Evolutionary conservation across 2,888 invertebrate genomes (phyloP), one percentile per base, ranked within the genome.

Genomic region (Andricus curvator): DNA sequence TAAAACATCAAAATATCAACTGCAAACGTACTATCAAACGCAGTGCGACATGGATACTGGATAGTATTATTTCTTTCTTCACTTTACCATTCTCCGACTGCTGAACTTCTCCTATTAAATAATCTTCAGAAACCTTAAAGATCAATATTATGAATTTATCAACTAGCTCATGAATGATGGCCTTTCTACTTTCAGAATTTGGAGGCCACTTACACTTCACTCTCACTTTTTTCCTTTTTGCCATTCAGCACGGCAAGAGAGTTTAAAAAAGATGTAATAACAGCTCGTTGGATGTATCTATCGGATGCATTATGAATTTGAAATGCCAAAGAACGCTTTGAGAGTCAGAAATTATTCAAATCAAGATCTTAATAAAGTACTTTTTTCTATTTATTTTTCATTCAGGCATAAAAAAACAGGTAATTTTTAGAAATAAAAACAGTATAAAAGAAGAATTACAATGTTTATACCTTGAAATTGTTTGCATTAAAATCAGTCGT

Each of bases 111-210:
- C 22, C n/a, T 20, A n/a, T n/a, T 11, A n/a, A 56, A n/a, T 56
- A 6, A 56, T 56, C 56, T 56, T 56, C 56, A 3, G 9, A 56
- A 56, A 56, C 56, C n/a, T 56, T n/a, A 8, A 56, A 56, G 8
- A n/a, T 56, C 56, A 17, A n/a, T n/a, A 56, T n/a, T 56, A 56
- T n/a, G n/a, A 56, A n/a, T 56, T 56, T n/a, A 56, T 56, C n/a
- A 56, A n/a, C n/a, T 11, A 56, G 56, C n/a, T 56, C 56, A 56
- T 56, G 56, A n/a, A 56, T 56, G 11, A 22, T 22, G 56, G 56
- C n/a, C 56, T 56, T 56, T 56, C 56, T 56, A 56, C 56, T 56
- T 56, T 56, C 56, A 56, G 56, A 56, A 56, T 56, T 56, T n/a
- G n/a, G n/a, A 56, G 56, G 56, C n/a, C n/a, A 56, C n/a, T 56